These are phyloP conservation scores for Petrosia ficiformis DNA, from an alignment of 37 sponge, comb jelly and placozoan genomes.

Conservation along the genomic window DNA sequence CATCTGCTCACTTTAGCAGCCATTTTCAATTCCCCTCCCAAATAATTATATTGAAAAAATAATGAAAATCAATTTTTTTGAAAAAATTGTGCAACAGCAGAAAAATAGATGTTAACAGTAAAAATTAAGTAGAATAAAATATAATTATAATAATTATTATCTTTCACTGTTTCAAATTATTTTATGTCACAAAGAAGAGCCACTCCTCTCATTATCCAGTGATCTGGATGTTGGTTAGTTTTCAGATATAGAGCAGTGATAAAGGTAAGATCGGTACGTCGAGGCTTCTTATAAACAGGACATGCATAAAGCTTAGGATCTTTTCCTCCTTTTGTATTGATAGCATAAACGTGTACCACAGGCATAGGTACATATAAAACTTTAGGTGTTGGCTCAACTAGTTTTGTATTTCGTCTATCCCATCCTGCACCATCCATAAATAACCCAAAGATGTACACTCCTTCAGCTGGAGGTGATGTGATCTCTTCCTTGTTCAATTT, in stretches of 20 bases:
- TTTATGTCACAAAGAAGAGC: slow-evolving; percentile 97
- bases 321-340: slow-evolving; percentile 50
- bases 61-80: no score
- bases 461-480: slow-evolving; percentile 84
- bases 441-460: slow-evolving; percentile 95
- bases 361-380: slow-evolving; percentile 89
- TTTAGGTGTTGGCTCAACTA: slow-evolving; percentile 89
- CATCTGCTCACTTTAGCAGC: slow-evolving; percentile 14
- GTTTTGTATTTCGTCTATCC: slow-evolving; percentile 78
- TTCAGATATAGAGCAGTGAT: slow-evolving; percentile 81
- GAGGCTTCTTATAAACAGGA: slow-evolving; percentile 98
- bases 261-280: slow-evolving; percentile 95
- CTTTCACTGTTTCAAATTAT: slow-evolving; percentile 21
- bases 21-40: no score
- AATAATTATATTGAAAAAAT: no score
- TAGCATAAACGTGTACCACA: slow-evolving; percentile 91
- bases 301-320: slow-evolving; percentile 94
- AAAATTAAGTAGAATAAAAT: background rate
- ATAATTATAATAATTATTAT: background rate
- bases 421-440: slow-evolving; percentile 98
- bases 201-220: slow-evolving; percentile 97
- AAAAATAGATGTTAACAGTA: background rate
- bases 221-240: slow-evolving; percentile 81
- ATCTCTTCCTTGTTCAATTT: slow-evolving; percentile 90
- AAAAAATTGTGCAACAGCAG: background rate